These are phyloP conservation scores for Pyrrhia umbra DNA, from an alignment of 2,888 invertebrate genomes.

Conservation along the genomic window DNA sequence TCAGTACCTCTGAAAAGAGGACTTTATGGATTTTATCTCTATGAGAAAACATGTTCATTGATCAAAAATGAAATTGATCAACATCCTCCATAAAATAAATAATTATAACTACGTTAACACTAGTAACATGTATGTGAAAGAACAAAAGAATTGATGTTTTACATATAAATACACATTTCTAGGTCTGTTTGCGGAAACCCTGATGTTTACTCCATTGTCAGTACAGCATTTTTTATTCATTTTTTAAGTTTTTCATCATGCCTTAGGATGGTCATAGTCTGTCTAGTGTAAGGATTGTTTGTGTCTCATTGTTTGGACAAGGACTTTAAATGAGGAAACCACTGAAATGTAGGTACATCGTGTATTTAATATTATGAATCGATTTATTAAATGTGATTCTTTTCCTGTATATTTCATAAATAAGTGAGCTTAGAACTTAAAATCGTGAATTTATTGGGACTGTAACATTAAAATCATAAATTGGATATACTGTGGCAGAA, in stretches of 20 bases:
- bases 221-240: neutral
- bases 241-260: neutral
- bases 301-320: conserved; percentile 2
- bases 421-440: neutral
- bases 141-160: too few species aligned
- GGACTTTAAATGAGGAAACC: conserved; percentile 36
- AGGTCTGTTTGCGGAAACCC: neutral
- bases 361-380: conserved; percentile 36
- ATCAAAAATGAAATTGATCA: too few species aligned
- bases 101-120: too few species aligned
- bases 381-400: conserved; percentile 30
- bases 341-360: neutral
- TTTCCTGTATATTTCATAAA: conserved; percentile 41
- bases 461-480: neutral
- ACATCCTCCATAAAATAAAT: too few species aligned
- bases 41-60: too few species aligned
- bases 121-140: too few species aligned
- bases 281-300: neutral
- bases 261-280: neutral
- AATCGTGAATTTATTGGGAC: too few species aligned
- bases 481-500: neutral
- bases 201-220: neutral
- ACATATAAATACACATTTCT: neutral
- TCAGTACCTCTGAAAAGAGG: neutral
- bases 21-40: too few species aligned